Percentiles rank a stretch among this genome's conserved stretches.
Evolutionary conservation across 2,888 invertebrate genomes (phyloP).

Genomic region (Monopis laevigella): DNA sequence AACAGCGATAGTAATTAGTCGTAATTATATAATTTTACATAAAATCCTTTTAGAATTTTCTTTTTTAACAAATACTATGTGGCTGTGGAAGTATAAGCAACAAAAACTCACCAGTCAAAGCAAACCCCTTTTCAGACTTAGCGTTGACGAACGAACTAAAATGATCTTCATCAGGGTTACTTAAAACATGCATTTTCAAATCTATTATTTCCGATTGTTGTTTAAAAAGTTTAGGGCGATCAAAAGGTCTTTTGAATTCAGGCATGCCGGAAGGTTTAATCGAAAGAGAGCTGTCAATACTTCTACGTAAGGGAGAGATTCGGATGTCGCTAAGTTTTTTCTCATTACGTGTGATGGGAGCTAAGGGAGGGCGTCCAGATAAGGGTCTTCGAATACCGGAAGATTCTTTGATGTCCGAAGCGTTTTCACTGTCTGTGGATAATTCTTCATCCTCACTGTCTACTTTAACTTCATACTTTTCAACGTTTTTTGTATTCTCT

Average conservation of each 20-base stretch:
- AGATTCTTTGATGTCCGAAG: constrained; percentile 41
- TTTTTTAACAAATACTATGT: too few species aligned
- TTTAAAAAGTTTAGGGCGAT: constrained; percentile 52
- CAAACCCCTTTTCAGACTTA: constrained; percentile 49
- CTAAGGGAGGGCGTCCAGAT: constrained; percentile 41
- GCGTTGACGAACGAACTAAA: constrained; percentile 36
- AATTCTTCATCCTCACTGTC: constrained; percentile 61
- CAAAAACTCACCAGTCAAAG: constrained; percentile 48
- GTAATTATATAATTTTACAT: too few species aligned
- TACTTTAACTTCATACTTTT: constrained; percentile 59
- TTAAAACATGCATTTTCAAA: constrained; percentile 50
- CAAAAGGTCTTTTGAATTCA: constrained; percentile 40
- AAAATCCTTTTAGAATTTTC: too few species aligned
- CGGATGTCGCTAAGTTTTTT: constrained; percentile 46
- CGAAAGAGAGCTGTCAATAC: constrained; percentile 37
- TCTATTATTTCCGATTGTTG: constrained; percentile 59
- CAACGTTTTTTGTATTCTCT: constrained; percentile 56
- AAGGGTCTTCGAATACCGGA: constrained; percentile 35
- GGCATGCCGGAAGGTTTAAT: constrained; percentile 39
- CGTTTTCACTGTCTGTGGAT: constrained; percentile 48
- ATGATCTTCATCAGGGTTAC: constrained; percentile 45
- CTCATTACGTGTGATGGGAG: constrained; percentile 41
- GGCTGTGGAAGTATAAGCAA: too few species aligned
- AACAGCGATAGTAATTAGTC: too few species aligned
- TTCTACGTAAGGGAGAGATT: constrained; percentile 48